phyloP scores from a whole-genome alignment of 2,888 invertebrate genomes.

The Drosophila nr. medialis region DNA sequence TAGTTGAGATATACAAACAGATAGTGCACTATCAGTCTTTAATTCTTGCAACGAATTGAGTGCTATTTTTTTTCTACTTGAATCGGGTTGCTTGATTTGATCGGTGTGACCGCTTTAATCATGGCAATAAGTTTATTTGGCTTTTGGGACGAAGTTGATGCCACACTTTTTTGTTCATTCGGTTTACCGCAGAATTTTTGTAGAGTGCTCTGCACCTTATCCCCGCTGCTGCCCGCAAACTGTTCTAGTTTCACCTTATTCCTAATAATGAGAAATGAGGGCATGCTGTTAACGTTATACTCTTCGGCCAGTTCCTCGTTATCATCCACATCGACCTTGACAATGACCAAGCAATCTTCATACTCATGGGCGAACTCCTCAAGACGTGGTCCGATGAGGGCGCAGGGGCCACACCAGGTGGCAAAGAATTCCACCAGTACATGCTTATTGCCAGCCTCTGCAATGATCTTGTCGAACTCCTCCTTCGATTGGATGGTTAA shows the following conservation, averaged over 20 bases:
- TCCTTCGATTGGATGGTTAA: conserved; percentile 56
- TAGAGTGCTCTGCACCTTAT: conserved; percentile 86
- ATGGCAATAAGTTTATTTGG: conserved; percentile 13
- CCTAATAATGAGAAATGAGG: conserved; percentile 94
- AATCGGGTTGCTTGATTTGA: not conserved
- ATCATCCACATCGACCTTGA: conserved; percentile 92
- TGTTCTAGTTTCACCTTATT: conserved; percentile 88
- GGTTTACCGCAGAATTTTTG: conserved; percentile 61
- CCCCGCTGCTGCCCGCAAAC: conserved; percentile 92
- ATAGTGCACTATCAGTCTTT: not conserved
- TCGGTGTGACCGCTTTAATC: conserved; percentile 27
- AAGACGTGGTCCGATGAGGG: conserved; percentile 92
- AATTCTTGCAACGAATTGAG: not conserved
- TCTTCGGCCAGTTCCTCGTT: conserved; percentile 91
- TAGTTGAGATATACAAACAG: conserved; percentile 6
- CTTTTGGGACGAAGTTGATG: conserved; percentile 17
- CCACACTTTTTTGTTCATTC: conserved; percentile 11
- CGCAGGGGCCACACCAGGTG: conserved; percentile 96
- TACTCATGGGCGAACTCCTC: conserved; percentile 88
- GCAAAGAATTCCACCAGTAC: conserved; percentile 93
- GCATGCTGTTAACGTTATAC: conserved; percentile 93
- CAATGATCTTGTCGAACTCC: conserved; percentile 49
- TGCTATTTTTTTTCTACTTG: conserved; percentile 18
- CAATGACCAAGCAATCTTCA: conserved; percentile 86
- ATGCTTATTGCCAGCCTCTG: conserved; percentile 65